These are phyloP conservation scores for Zophobas morio DNA, from an alignment of 1,140 invertebrate genomes.

Conservation along the genomic window DNA sequence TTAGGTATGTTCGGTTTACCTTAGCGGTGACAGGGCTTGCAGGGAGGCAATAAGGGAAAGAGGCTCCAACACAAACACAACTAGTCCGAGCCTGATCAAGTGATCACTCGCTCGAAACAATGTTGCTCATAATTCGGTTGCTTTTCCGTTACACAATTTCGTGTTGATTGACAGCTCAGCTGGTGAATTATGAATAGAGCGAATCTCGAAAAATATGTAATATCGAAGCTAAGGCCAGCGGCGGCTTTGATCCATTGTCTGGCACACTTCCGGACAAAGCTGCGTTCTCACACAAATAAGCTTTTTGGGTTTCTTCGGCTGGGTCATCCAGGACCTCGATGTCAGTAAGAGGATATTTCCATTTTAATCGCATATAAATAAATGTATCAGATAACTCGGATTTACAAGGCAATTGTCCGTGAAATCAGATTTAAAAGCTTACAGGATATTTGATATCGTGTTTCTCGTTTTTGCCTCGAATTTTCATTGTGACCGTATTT, in stretches of 20 bases:
- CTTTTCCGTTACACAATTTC: not conserved
- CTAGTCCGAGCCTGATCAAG: too few species aligned
- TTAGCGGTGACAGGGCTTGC: conserved; percentile 58
- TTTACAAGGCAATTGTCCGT: conserved; percentile 51
- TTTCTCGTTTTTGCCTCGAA: conserved; percentile 34
- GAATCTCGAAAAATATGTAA: conserved; percentile 16
- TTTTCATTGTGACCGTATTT: conserved; percentile 34
- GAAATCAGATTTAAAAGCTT: conserved; percentile 49
- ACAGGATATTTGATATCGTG: conserved; percentile 32
- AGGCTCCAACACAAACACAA: not conserved
- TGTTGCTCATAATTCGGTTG: conserved; percentile 2
- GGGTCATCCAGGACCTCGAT: too few species aligned
- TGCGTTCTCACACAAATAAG: conserved; percentile 23
- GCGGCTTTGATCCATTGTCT: conserved; percentile 27
- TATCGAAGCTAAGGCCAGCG: not conserved
- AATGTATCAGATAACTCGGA: conserved; percentile 52
- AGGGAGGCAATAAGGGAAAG: conserved; percentile 47
- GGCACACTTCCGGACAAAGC: conserved; percentile 24
- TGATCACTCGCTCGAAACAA: not conserved
- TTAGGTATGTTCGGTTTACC: conserved; percentile 63
- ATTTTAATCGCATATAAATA: conserved; percentile 47
- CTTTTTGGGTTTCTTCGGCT: too few species aligned
- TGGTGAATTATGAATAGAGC: conserved; percentile 9
- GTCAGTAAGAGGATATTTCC: conserved; percentile 47
- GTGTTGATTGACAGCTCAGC: conserved; percentile 37